Evolutionary conservation across 2,797 vertebrate genomes (phyloP), one percentile per base, ranked within the genome.

Genomic region (Coracias cyanogaster): DNA sequence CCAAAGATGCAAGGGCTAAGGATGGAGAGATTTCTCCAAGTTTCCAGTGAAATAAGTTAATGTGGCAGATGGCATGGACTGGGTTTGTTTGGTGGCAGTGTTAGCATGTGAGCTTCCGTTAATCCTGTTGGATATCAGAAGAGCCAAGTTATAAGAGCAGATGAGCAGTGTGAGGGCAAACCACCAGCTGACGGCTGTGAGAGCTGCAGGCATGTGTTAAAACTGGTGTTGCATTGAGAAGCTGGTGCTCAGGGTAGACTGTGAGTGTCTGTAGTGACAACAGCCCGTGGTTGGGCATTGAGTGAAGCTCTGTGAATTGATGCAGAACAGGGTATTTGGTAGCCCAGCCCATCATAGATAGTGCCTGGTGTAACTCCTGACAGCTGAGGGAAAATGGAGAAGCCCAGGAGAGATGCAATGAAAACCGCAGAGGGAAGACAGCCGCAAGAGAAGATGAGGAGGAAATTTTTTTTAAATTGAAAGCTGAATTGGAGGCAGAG

Each of bases 191-290:
- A 28, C 12, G 48, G n/a, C 15, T 85, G 37, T 7, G 51, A 39
- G 9, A 33, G 3, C 33, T 52, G 19, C 1, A 2, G 43, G 14
- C 1, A 0, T 4, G 5, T 10, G 9, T 35, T 35, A 41, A 41
- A 79, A 20, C 20, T 45, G 17, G 9, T 8, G 2, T 43, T 43
- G 41, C 41, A 43, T 43, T 14, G 41, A 39, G 45, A 41, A 79
- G 18, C 20, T 45, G 17, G 9, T 8, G 2, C 29, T 33, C 1
- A 1, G 39, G 13, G 11, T 4, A 43, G 15, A 12, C 4, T 58
- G 55, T 0, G 3, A 43, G 16, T 9, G 16, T 35, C 58, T 1
- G 0, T 1, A 3, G 25, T 8, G 15, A 5, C 0, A 10, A 31
- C 39, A 54, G 21, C 24, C n/a, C 1, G 0, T 1, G 6, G 10